Percentiles rank a stretch among this genome's conserved stretches.
Conservation (phyloP, 2,797 vertebrate genomes). For the Danio tinwini region DNA sequence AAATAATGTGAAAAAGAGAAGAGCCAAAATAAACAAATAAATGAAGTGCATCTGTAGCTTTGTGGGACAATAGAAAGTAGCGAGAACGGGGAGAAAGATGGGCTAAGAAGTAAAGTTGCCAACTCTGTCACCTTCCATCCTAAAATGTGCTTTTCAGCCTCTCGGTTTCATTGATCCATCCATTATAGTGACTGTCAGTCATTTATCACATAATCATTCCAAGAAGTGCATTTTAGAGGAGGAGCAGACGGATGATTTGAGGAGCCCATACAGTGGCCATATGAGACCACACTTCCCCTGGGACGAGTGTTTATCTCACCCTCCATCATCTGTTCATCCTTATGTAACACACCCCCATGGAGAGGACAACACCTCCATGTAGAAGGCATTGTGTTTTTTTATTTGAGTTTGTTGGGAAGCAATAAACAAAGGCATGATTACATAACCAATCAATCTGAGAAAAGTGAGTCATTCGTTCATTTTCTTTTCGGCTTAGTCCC, state of each 20-base stretch:
- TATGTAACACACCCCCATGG: slow-evolving; percentile 54
- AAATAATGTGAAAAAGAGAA: slow-evolving; percentile 60
- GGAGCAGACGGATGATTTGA: slow-evolving; percentile 44
- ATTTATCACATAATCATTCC: slow-evolving; percentile 50
- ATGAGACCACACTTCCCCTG: slow-evolving; percentile 71
- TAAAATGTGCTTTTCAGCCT: slow-evolving; percentile 10
- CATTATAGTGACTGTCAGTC: slow-evolving; percentile 51
- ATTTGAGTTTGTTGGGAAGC: slow-evolving; percentile 1
- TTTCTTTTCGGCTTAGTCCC: too few relatives aligned
- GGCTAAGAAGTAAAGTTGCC: slow-evolving; percentile 32
- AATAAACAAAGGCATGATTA: neutral
- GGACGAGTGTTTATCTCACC: slow-evolving; percentile 69
- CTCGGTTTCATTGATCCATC: slow-evolving; percentile 57
- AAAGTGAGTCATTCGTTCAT: too few relatives aligned
- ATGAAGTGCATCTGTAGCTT: slow-evolving; percentile 65
- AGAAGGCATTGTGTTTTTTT: neutral
- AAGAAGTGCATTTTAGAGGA: slow-evolving; percentile 59
- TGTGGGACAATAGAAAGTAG: slow-evolving; percentile 67
- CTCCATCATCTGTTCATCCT: slow-evolving; percentile 71
- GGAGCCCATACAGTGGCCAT: slow-evolving; percentile 62
- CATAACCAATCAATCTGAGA: slow-evolving; percentile 9
- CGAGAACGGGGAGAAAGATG: slow-evolving; percentile 30
- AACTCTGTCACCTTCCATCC: slow-evolving; percentile 1
- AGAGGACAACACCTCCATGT: slow-evolving; percentile 12
- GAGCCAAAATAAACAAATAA: slow-evolving; percentile 75